These are phyloP conservation scores for Diorhabda elongata DNA, from an alignment of 1,140 invertebrate species.

Conservation along the genomic window DNA sequence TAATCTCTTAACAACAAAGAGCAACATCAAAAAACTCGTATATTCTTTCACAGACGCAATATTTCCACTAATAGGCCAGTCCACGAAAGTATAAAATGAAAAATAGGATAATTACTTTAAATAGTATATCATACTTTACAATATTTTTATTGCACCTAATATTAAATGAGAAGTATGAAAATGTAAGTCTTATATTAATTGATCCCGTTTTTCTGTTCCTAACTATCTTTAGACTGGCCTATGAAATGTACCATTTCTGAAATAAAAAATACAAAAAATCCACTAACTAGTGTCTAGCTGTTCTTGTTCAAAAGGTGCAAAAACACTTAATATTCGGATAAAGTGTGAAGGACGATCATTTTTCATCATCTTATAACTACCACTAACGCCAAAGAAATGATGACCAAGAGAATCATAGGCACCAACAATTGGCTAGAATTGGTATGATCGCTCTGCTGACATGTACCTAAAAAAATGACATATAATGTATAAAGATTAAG, in stretches of 20 bases:
- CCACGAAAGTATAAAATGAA: neutral
- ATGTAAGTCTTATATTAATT: neutral
- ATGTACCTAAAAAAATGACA: slow-evolving; percentile 38
- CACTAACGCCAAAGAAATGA: slow-evolving; percentile 22
- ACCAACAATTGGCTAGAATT: slow-evolving; percentile 32
- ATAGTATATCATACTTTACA: neutral
- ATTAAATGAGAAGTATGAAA: too few species aligned
- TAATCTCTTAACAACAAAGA: slow-evolving; percentile 11
- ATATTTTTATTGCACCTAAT: neutral
- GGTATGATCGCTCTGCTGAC: slow-evolving; percentile 33
- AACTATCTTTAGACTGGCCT: neutral
- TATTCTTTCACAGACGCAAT: neutral
- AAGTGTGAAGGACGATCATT: slow-evolving; percentile 31
- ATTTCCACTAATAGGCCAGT: neutral
- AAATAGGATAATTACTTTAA: slow-evolving; percentile 6
- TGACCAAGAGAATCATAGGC: slow-evolving; percentile 29
- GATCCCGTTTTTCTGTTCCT: neutral
- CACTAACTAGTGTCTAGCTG: slow-evolving; percentile 13
- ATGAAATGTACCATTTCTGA: slow-evolving; percentile 1
- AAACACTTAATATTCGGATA: slow-evolving; percentile 37
- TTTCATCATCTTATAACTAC: slow-evolving; percentile 41
- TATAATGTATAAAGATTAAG: neutral
- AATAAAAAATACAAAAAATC: slow-evolving; percentile 12
- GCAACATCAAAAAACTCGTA: neutral
- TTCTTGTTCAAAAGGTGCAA: slow-evolving; percentile 8